Evolutionary conservation across 2,113 vertebrate genomes (phyloP).

Genomic region (Pseudolaguvia tuberculata): DNA sequence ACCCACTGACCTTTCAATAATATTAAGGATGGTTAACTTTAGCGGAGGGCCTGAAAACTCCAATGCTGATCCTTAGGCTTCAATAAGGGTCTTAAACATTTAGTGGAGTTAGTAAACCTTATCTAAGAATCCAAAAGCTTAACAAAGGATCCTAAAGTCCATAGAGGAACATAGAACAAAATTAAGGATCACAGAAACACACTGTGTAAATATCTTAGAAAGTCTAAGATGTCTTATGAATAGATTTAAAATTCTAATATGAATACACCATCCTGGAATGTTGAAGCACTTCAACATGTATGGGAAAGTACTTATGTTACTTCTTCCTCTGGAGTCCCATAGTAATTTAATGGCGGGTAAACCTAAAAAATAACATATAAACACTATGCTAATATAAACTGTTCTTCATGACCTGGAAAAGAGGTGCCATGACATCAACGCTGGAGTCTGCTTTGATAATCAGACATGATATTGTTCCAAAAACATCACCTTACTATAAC

Average conservation of each 20-base stretch:
- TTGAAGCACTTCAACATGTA: constrained; percentile 14
- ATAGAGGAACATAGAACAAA: neutral
- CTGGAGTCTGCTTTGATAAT: neutral
- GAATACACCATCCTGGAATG: neutral
- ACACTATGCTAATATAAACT: neutral
- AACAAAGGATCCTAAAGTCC: neutral
- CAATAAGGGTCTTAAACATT: too few species aligned
- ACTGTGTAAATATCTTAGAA: neutral
- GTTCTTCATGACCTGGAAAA: constrained; percentile 2
- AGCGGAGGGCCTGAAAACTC: too few species aligned
- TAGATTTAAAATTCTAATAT: neutral
- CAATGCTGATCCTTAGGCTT: too few species aligned
- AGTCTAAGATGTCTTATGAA: neutral
- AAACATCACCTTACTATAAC: neutral
- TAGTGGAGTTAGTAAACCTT: too few species aligned
- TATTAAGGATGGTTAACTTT: too few species aligned
- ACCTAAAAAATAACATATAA: neutral
- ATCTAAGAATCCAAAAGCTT: too few species aligned
- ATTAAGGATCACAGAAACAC: neutral
- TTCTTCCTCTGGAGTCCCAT: constrained; percentile 4
- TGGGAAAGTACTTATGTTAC: constrained; percentile 8
- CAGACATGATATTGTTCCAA: neutral
- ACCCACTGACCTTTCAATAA: too few species aligned
- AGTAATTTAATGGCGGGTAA: constrained; percentile 3
- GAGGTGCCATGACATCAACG: neutral